Base-by-base conservation (phyloP, 2,888 invertebrate species). In the Yponomeuta malinellus region DNA sequence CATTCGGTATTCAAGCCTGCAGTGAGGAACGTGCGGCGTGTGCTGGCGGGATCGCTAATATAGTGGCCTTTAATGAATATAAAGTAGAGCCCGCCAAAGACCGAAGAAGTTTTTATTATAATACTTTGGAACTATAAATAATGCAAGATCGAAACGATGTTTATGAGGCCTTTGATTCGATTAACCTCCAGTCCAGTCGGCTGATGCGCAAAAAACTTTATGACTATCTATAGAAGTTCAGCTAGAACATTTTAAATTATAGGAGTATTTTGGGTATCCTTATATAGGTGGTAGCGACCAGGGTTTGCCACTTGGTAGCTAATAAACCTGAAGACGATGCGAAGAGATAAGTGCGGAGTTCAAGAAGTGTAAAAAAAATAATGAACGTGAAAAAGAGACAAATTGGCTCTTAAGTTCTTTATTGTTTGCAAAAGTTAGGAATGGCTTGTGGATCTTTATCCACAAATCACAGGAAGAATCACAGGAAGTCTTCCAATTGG, bases 21-120 rank as follows among this genome's bases (percentile, higher is more conserved):
- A 83, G 74, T 74, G 72, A 78, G 79, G 78, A 81, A 88, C 90
- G 90, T 90, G 89, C 72, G 90, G 86, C 90, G 90, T 89, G 90
- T 90, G 90, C 90, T 78, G 79, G 77, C 77, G 77, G 77, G 80
- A 81, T 84, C 52, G 81, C 78, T 77, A 83, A 83, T 83, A 83
- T 83, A 79, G 79, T 76, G 79, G 78, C 78, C 77, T 81, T 73
- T 75, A 74, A 75, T 82, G 87, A 84, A 88, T 88, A 83, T 75
- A 74, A 86, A 87, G 75, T 75, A 73, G 73, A 73, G 74, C 52
- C 72, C 65, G 77, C 65, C 33, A 65, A 31, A 29, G 65, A 65
- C 5, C 31, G 64, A 64, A 65, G 31, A 12, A 65, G 65, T 65
- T 65, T 29, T 65, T 65, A 43, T 59, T 59, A 59, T 59, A 15